These are phyloP conservation scores for Plecturocebus donacophilus DNA, from an alignment of 2,113 vertebrate species.

Conservation along the genomic window DNA sequence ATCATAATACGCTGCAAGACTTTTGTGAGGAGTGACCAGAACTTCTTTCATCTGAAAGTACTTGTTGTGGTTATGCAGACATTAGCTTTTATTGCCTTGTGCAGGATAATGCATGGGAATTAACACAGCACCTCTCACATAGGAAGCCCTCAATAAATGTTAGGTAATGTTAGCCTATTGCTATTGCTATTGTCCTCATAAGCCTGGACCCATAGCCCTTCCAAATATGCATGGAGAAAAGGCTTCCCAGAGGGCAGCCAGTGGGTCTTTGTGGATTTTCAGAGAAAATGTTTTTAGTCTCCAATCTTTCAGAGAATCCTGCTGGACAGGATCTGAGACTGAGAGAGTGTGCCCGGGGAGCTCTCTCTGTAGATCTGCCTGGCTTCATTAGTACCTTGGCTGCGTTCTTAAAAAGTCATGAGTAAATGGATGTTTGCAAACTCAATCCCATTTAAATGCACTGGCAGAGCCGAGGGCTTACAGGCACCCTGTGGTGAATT, in stretches of 20 bases:
- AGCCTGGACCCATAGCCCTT: slow-evolving; percentile 51
- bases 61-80: slow-evolving; percentile 4
- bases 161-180: slow-evolving; percentile 54
- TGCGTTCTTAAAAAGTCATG: slow-evolving; percentile 66
- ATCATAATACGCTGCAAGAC: background rate
- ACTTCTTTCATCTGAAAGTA: slow-evolving; percentile 51
- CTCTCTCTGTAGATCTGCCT: background rate
- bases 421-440: slow-evolving; percentile 76
- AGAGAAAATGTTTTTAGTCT: slow-evolving; percentile 69
- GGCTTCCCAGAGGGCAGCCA: slow-evolving; percentile 70
- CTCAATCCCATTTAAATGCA: slow-evolving; percentile 70
- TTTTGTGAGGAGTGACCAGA: slow-evolving; percentile 44
- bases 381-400: slow-evolving; percentile 66
- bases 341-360: slow-evolving; percentile 69
- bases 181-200: slow-evolving; percentile 59
- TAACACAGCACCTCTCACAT: slow-evolving; percentile 18
- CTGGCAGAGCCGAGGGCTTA: slow-evolving; percentile 65
- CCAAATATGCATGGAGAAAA: slow-evolving; percentile 65
- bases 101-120: slow-evolving; percentile 49
- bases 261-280: slow-evolving; percentile 63
- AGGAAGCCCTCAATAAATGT: slow-evolving; percentile 52
- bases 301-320: slow-evolving; percentile 72
- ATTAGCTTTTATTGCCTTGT: slow-evolving; percentile 31
- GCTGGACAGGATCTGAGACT: slow-evolving; percentile 72
- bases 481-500: slow-evolving; percentile 68